Conservation (phyloP, 2,888 invertebrate genomes). For the Metellina segmentata region DNA sequence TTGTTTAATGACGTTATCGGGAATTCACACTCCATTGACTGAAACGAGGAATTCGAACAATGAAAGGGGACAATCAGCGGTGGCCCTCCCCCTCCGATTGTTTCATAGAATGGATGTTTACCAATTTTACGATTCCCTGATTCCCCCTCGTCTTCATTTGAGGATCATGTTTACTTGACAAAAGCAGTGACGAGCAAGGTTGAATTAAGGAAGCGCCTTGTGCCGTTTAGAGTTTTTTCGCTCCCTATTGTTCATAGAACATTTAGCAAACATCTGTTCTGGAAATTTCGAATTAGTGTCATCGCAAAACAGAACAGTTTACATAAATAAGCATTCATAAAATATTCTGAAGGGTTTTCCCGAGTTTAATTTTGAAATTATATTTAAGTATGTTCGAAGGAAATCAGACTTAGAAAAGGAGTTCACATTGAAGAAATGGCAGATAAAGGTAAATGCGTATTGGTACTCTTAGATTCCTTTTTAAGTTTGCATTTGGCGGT, state of each 20-base stretch:
- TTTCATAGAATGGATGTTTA: slow-evolving; percentile 13
- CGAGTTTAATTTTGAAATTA: not conserved
- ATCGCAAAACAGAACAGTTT: not conserved
- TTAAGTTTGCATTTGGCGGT: too few species aligned
- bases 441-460: too few species aligned
- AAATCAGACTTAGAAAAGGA: too few species aligned
- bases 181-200: not conserved
- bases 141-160: not conserved
- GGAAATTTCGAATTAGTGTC: not conserved
- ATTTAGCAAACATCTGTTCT: slow-evolving; percentile 26
- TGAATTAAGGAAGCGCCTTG: not conserved
- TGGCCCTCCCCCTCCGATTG: slow-evolving; percentile 4
- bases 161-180: not conserved
- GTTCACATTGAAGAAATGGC: too few species aligned
- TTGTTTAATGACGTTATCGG: slow-evolving; percentile 12
- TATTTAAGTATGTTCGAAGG: not conserved
- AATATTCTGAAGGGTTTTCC: not conserved
- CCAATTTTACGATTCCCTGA: slow-evolving; percentile 12
- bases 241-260: slow-evolving; percentile 12
- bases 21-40: slow-evolving; percentile 14
- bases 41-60: not conserved
- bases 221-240: not conserved
- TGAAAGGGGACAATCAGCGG: not conserved
- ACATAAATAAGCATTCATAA: not conserved
- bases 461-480: too few species aligned